Evolutionary conservation across 1,140 invertebrate genomes (phyloP), one percentile per base, ranked within the genome.

Genomic region (Antheraea pernyi): DNA sequence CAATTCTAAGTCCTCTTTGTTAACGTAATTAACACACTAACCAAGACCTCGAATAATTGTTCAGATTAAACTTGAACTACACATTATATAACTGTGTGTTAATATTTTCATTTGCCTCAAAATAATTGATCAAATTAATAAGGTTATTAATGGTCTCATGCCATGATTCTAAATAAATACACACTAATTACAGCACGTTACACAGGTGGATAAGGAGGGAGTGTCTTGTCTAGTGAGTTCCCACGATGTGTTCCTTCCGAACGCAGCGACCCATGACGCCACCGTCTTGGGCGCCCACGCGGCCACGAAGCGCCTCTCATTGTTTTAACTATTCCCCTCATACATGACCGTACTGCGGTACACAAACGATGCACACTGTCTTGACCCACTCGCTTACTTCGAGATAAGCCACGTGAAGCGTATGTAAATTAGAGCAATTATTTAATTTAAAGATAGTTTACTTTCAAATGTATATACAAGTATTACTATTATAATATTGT

Each of bases 181-280:
- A 70, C 70, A 70, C 68, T 79, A 76, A 79, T 77, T 77, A 73
- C 65, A 73, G 71, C 70, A 75, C 71, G 70, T 69, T 74, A 77
- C 62, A 71, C 70, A 75, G 68, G 70, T 73, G 75, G 60, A 66
- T 61, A 67, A 67, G 67, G 65, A 63, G 71, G 68, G 68, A 70
- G 72, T 65, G 42, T 65, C 70, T 72, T 63, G 77, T 73, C 70
- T 64, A 68, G 62, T 65, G 67, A 19, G 70, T 91, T 91, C 89
- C 86, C 89, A 91, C 89, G 89, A 36, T 60, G 59, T 69, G 89
- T 91, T 88, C 85, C 88, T 90, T 91, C 89, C 89, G 88, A 82
- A 83, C 77, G 73, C 82, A 73, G 76, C 82, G 88, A 90, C 89
- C 89, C 89, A 78, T 89, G 83, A 83, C 88, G 82, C 83, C 84